Base-by-base conservation (phyloP, 2,797 vertebrate genomes). In the Anniella stebbinsi region DNA sequence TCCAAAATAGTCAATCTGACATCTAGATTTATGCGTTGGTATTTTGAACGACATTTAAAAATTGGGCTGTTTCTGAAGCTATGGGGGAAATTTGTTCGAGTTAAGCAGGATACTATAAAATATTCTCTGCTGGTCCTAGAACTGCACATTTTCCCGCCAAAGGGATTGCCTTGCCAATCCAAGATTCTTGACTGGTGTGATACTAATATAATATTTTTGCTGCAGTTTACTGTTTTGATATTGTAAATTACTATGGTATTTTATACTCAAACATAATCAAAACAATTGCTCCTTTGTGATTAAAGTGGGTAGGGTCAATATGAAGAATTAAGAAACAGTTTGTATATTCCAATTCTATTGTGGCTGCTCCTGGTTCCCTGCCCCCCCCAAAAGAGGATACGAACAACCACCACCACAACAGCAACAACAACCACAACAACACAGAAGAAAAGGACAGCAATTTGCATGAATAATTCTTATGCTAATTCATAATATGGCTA, bases 111-210 rank as follows among this genome's bases (percentile, higher is more conserved):
- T 21, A 66, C 25, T 78, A 7, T 36, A 36, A 54, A 38, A 83
- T 25, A 57, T 60, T n/a, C 5, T 45, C 18, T 45, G 17, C 18
- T 48, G 6, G 10, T 2, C 69, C 38, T 63, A n/a, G 57, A 63
- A 60, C 30, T 73, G 38, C 2, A 45, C 11, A 36, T 88, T 82
- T 63, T 25, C 6, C 89, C 8, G 51, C 82, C 17, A 94, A 93
- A 86, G 73, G 63, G 85, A 38, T 25, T 1, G 1, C 82, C 91
- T 66, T 23, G 2, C 51, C 36, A 21, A n/a, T n/a, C 30, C 33
- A 57, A 25, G 1, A 45, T 78, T 89, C 45, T 92, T 90, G 54
- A 12, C 21, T 33, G 76, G 51, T 88, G 86, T 91, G 3, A 0
- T 80, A 57, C 87, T 85, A n/a, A 1, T 86, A 90, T 89, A 60